Conservation (phyloP, 2,888 invertebrate genomes). For the Patella pellucida region DNA sequence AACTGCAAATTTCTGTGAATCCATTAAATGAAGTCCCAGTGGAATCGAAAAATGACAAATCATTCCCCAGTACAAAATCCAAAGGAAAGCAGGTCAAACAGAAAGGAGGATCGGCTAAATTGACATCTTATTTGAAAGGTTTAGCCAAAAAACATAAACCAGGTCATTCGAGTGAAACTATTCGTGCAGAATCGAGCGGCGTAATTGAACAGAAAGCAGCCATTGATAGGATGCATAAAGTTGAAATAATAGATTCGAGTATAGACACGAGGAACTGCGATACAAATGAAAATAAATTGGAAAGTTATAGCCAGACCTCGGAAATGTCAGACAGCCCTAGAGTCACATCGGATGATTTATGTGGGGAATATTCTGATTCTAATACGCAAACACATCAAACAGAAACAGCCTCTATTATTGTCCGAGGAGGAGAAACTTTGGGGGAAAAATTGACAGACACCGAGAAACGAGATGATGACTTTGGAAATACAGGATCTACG, state of each 20-base stretch:
- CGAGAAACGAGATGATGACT: no score
- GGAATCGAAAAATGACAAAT: no score
- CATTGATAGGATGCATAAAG: no score
- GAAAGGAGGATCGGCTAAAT: not conserved
- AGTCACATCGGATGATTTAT: not conserved
- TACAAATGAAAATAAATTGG: slow-evolving; percentile 2
- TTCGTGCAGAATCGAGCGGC: no score
- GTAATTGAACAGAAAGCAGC: no score
- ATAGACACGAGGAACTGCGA: not conserved
- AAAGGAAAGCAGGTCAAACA: not conserved
- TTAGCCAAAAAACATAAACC: not conserved
- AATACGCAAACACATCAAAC: not conserved
- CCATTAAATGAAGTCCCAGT: no score
- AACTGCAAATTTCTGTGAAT: no score
- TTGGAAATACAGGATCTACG: no score
- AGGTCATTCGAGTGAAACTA: no score
- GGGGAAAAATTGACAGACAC: no score
- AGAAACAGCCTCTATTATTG: no score
- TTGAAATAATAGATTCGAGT: not conserved
- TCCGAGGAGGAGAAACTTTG: no score
- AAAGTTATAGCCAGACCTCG: not conserved
- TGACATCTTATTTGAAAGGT: slow-evolving; percentile 5
- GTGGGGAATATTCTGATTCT: not conserved
- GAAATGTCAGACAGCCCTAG: slow-evolving; percentile 1
- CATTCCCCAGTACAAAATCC: not conserved